These are phyloP conservation scores for Varanus salvator DNA, from an alignment of 2,113 vertebrate genomes.

Conservation along the genomic window DNA sequence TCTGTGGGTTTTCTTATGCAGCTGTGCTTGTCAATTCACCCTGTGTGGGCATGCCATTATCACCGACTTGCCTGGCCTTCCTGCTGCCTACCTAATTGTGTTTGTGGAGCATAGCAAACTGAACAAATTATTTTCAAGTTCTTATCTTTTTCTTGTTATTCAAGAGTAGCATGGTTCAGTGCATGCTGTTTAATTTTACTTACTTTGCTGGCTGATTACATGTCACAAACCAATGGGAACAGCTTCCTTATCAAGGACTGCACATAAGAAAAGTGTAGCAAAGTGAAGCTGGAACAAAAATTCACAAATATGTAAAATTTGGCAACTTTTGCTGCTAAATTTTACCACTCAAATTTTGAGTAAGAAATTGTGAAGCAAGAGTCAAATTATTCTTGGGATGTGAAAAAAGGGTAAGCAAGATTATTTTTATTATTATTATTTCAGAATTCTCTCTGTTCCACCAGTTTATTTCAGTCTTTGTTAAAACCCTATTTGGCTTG, in stretches of 20 bases:
- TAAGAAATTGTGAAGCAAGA: background rate
- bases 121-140: conserved; percentile 47
- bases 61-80: conserved; percentile 20
- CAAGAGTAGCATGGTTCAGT: conserved; percentile 36
- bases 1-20: conserved; percentile 27
- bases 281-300: background rate
- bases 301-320: background rate
- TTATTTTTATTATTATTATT: background rate
- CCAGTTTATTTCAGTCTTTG: background rate
- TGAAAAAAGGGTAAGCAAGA: background rate
- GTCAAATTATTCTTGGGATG: background rate
- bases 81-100: conserved; percentile 43
- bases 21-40: conserved; percentile 37
- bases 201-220: conserved; percentile 36
- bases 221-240: conserved; percentile 30
- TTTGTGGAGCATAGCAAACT: conserved; percentile 44
- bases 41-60: conserved; percentile 30
- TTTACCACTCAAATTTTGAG: background rate
- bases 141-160: conserved; percentile 46
- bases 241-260: conserved; percentile 12
- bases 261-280: background rate
- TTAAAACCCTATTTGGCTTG: background rate
- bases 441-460: background rate
- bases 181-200: conserved; percentile 48
- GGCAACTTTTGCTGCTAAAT: background rate